These are phyloP conservation scores for Myotis daubentonii DNA, from an alignment of 2,797 vertebrate genomes.

Conservation along the genomic window DNA sequence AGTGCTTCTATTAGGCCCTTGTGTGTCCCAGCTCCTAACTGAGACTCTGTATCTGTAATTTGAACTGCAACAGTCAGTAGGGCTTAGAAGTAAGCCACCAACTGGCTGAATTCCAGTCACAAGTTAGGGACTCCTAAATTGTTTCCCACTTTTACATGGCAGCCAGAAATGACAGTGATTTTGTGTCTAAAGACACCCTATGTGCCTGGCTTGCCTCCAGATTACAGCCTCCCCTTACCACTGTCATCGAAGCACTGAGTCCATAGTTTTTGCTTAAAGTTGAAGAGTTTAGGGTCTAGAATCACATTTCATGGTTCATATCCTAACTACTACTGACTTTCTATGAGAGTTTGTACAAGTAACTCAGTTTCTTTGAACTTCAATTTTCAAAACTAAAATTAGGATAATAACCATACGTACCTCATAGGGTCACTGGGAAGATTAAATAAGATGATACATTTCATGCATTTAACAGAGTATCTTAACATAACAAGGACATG, in stretches of 20 bases:
- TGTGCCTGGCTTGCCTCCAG: not conserved
- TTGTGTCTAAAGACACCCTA: not conserved
- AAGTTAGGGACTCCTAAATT: not conserved
- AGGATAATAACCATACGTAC: not conserved
- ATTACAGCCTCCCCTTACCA: not conserved
- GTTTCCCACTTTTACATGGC: not conserved
- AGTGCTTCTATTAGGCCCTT: not conserved
- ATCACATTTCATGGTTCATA: not conserved
- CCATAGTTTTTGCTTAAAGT: not conserved
- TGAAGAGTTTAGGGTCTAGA: not conserved
- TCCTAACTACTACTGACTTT: not conserved
- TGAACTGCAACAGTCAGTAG: not conserved
- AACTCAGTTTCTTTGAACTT: slow-evolving; percentile 1
- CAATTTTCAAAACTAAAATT: not conserved
- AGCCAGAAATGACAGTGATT: not conserved
- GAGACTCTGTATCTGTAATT: not conserved
- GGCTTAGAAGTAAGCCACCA: not conserved
- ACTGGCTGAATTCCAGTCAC: not conserved
- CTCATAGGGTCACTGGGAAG: not conserved
- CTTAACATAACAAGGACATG: not conserved
- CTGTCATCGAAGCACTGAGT: not conserved
- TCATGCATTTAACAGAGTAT: not conserved
- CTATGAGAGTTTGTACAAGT: not conserved
- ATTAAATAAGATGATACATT: not conserved
- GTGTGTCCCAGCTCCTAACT: not conserved